Evolutionary conservation across 2,888 invertebrate species (phyloP).

Genomic region (Latrodectus elegans): DNA sequence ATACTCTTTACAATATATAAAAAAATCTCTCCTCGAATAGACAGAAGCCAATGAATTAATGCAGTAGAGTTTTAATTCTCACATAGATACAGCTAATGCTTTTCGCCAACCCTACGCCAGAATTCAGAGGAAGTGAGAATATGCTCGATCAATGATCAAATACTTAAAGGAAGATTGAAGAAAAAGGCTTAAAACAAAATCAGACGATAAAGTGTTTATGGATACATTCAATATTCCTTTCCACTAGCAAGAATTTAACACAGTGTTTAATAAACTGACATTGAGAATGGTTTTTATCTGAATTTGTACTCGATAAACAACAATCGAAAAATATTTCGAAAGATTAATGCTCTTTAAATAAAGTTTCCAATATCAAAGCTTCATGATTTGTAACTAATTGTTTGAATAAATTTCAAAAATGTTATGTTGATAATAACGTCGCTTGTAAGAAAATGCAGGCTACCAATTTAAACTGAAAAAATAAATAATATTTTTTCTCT

Average conservation of each 20-base stretch:
- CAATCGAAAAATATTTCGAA: too few relatives aligned
- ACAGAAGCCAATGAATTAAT: not conserved
- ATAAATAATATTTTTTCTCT: too few relatives aligned
- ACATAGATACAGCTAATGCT: not conserved
- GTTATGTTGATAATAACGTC: too few relatives aligned
- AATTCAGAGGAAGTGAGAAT: not conserved
- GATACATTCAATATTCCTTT: constrained; percentile 2
- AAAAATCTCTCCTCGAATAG: too few relatives aligned
- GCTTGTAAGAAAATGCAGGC: too few relatives aligned
- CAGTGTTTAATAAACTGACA: not conserved
- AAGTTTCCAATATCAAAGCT: too few relatives aligned
- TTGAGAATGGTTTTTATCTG: too few relatives aligned
- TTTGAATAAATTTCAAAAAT: too few relatives aligned
- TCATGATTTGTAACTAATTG: too few relatives aligned
- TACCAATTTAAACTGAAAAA: too few relatives aligned
- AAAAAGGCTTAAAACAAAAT: not conserved
- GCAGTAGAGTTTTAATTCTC: not conserved
- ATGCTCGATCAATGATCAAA: not conserved
- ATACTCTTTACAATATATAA: not conserved
- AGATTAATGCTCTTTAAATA: too few relatives aligned
- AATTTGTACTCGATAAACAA: too few relatives aligned
- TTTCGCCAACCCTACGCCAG: not conserved
- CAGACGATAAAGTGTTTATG: not conserved
- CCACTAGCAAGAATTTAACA: constrained; percentile 2
- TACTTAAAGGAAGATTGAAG: not conserved